Evolutionary conservation across 2,113 vertebrate species (phyloP), one percentile per base, ranked within the genome.

Genomic region (Sinosuthora webbiana): DNA sequence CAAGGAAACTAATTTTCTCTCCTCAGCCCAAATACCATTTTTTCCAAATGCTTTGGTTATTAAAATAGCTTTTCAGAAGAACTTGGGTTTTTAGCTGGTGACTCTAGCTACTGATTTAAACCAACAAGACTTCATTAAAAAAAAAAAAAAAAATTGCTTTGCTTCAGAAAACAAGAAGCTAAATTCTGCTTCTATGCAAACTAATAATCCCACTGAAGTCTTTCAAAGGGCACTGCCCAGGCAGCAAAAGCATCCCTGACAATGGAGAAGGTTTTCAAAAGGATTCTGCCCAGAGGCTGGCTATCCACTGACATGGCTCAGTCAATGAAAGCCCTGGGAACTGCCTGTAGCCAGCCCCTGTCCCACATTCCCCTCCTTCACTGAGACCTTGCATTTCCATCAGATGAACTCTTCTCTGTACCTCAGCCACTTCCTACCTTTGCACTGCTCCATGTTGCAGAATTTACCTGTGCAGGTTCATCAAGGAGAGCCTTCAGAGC

Each of bases 241-340:
- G 8, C 22, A 84, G 33, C 9, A 81, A 28, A 83, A 50, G 30
- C 47, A 57, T 35, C 31, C 64, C 53, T 20, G 39, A 13, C 44
- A 39, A 10, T 0, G 0, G 14, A 55, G 39, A 68, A 68, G 1
- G 1, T 4, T 86, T 68, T 76, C 73, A 50, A 21, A n/a, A 2
- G 39, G 42, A n/a, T 62, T 50, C 49, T 47, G 20, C n/a, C 28
- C 22, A 21, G 27, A 63, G 13, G 12, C 21, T 70, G 70, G n/a
- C 42, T 28, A 15, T 15, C 33, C 27, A 42, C 47, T 56, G 70
- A 39, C 13, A 23, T 19, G 55, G 10, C 39, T 55, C 37, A 42
- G 55, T n/a, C 63, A 47, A 2, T 10, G 1, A 6, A 71, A 85
- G 65, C n/a, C 52, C 35, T 30, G 31, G 39, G 45, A 68, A 45